Evolutionary conservation across 2,113 vertebrate genomes (phyloP).

Genomic region (Oncorhynchus gorbuscha): DNA sequence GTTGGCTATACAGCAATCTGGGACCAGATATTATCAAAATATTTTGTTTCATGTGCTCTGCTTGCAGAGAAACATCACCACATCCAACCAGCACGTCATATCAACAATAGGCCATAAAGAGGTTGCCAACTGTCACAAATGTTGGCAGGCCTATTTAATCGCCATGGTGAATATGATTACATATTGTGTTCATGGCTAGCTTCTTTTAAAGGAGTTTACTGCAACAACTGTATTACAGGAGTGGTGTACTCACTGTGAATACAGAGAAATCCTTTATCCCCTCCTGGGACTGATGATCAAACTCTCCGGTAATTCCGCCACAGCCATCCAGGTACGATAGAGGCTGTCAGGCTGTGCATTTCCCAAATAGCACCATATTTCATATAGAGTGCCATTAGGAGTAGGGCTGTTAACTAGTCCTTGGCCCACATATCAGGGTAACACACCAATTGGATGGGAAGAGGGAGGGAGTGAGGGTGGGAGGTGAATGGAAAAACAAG

Average conservation of each 20-base stretch:
- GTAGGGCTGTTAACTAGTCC: background rate
- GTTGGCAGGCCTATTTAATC: slow-evolving; percentile 73
- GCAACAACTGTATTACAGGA: slow-evolving; percentile 57
- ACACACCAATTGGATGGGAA: background rate
- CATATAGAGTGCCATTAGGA: background rate
- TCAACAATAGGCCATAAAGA: slow-evolving; percentile 65
- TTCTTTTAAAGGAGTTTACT: background rate
- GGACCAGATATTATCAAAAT: too few species aligned
- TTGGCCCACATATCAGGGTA: slow-evolving; percentile 6
- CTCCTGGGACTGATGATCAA: slow-evolving; percentile 86
- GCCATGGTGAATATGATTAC: slow-evolving; percentile 72
- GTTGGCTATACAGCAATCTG: too few species aligned
- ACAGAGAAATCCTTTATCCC: slow-evolving; percentile 65
- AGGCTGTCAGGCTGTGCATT: background rate
- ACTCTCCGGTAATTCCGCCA: slow-evolving; percentile 71
- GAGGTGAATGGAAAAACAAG: background rate
- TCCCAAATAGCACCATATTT: background rate
- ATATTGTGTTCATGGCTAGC: background rate
- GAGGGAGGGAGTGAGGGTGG: background rate
- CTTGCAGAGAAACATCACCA: slow-evolving; percentile 62
- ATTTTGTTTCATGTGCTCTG: background rate
- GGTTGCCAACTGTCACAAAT: slow-evolving; percentile 67
- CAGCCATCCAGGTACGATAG: slow-evolving; percentile 74
- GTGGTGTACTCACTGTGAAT: slow-evolving; percentile 25
- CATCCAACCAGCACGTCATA: slow-evolving; percentile 31